phyloP scores from a whole-genome alignment of 1,140 invertebrate species.

The Philopotamus ludificatus region DNA sequence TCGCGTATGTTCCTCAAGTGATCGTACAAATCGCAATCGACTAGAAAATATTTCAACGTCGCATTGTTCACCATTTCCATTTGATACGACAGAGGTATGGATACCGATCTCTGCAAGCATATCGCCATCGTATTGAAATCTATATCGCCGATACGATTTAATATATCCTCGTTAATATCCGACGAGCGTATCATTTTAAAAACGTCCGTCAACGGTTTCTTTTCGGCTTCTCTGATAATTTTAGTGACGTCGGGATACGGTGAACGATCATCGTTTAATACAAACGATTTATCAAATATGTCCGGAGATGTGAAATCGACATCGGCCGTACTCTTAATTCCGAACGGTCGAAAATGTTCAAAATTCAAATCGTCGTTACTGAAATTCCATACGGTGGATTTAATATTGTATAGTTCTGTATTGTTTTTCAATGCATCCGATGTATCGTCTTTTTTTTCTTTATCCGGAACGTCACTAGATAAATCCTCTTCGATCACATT shows the following conservation, averaged over 20 bases:
- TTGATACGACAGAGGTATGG: slow-evolving; percentile 66
- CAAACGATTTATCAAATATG: slow-evolving; percentile 32
- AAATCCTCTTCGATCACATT: slow-evolving; percentile 49
- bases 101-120: slow-evolving; percentile 66
- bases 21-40: slow-evolving; percentile 64
- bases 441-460: background rate
- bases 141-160: slow-evolving; percentile 46
- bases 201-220: slow-evolving; percentile 50
- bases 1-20: slow-evolving; percentile 70
- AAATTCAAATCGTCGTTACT: slow-evolving; percentile 50
- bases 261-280: slow-evolving; percentile 42
- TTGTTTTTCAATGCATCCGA: slow-evolving; percentile 1
- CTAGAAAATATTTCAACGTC: slow-evolving; percentile 67
- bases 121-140: slow-evolving; percentile 60
- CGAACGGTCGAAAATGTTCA: slow-evolving; percentile 53
- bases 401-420: slow-evolving; percentile 16
- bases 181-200: slow-evolving; percentile 46
- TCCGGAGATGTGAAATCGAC: slow-evolving; percentile 13
- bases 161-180: slow-evolving; percentile 44
- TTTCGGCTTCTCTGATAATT: slow-evolving; percentile 50
- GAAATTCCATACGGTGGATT: slow-evolving; percentile 46
- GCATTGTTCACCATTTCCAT: slow-evolving; percentile 68
- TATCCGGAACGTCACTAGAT: slow-evolving; percentile 34
- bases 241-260: slow-evolving; percentile 49
- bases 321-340: slow-evolving; percentile 45